phyloP scores from a whole-genome alignment of 1,140 invertebrate genomes.

The Drosophila novamexicana region DNA sequence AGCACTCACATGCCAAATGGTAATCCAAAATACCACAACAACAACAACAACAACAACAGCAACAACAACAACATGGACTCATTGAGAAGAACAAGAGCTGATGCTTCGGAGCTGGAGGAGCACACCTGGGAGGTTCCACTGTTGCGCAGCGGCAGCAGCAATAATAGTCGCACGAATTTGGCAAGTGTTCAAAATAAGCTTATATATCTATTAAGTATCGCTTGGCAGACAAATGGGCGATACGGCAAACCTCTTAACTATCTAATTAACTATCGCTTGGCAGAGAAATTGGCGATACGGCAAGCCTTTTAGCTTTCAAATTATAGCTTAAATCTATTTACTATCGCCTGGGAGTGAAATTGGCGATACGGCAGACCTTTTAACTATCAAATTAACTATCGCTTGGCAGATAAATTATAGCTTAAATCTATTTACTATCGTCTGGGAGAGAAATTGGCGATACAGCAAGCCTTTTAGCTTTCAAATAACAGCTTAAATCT shows the following conservation, averaged over 20 bases:
- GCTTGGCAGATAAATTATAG: too few species aligned
- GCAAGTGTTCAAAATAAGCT: slow-evolving; percentile 31
- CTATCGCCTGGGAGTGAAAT: background rate
- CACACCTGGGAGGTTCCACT: slow-evolving; percentile 76
- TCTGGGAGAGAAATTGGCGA: too few species aligned
- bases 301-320: too few species aligned
- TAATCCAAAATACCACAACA: slow-evolving; percentile 40
- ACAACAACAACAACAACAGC: slow-evolving; percentile 29
- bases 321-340: background rate
- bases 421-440: too few species aligned
- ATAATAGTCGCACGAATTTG: slow-evolving; percentile 40
- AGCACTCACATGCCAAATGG: slow-evolving; percentile 40
- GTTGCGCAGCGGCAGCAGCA: slow-evolving; percentile 40
- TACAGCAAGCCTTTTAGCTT: too few species aligned
- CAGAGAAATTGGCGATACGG: too few species aligned
- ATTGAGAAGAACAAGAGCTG: background rate
- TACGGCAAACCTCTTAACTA: too few species aligned
- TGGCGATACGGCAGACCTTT: too few species aligned
- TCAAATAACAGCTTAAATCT: too few species aligned
- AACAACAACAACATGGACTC: slow-evolving; percentile 1
- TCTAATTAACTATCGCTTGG: background rate
- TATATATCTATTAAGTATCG: background rate
- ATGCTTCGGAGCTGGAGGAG: slow-evolving; percentile 53
- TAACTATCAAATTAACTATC: too few species aligned
- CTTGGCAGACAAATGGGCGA: too few species aligned